Evolutionary conservation across 2,888 invertebrate species (phyloP), one percentile per base, ranked within the genome.

Genomic region (Incurvaria masculella): DNA sequence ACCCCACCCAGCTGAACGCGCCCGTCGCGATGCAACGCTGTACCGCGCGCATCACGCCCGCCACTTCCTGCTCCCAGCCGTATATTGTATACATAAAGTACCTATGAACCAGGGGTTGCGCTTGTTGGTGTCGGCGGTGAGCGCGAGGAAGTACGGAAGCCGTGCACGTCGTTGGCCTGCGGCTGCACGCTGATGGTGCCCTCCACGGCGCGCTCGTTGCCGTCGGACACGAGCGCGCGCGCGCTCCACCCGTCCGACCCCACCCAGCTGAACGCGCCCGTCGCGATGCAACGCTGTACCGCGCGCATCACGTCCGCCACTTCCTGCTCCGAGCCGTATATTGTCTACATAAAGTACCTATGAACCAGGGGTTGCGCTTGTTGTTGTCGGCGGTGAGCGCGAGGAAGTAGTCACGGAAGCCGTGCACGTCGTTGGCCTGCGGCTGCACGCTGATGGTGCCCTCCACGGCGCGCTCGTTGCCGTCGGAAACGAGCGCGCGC

Each of bases 161-260:
- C 94, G 21, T 73, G 74, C 10, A 97, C 94, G 3, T 90, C 89
- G 65, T 94, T 91, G 1, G 97, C 96, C 62, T 91, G 89, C 0
- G 97, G 97, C 62, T 97, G 96, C 0, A 97, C 94, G 10, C 95
- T 94, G 53, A 97, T 81, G 1, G 97, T 96, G n/a, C 97, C 61
- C 61, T 76, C 76, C 42, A 82, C 84, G 72, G 94, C 93, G 1
- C 87, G 82, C 66, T 95, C 94, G 66, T 93, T 93, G 54, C 92
- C 92, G 57, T 91, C 88, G 4, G 89, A 90, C 23, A 94, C 94
- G 53, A 94, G 76, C 46, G 88, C 85, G 43, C 96, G 72, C 5
- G 94, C 95, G 61, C 93, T 93, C 97, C 97, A 97, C 1, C 97
- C 97, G 61, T 97, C 97, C 23, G 94, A 94, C 0, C 97, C 97